Evolutionary conservation across 2,797 vertebrate species (phyloP), one percentile per base, ranked within the genome.

Genomic region (Buceros bicornis): DNA sequence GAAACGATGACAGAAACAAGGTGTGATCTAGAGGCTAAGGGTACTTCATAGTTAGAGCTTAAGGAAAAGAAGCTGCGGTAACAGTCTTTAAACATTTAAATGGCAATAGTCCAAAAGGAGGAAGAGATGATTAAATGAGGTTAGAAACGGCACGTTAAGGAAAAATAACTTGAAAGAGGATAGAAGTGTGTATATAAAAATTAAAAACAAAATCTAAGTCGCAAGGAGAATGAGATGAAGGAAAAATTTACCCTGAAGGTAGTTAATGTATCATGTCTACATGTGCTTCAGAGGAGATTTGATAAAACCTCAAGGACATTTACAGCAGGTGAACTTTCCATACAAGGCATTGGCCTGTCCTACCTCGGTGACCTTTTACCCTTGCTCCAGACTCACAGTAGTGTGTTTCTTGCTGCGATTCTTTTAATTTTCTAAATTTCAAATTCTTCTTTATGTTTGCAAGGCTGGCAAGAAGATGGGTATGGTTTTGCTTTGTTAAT

Each of bases 1-100:
- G 61, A 93, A 96, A 92, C 3, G 31, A 82, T 93, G 91, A 86
- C 87, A 96, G 89, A 94, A 96, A 73, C 62, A 95, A 96, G 42
- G 88, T 89, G 87, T 90, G 86, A 95, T 94, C 73, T 96, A 89
- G 51, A 91, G 60, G 80, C 88, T 91, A 81, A 76, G 40, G 42
- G 62, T 83, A 20, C 72, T 90, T 73, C 42, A 60, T 57, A 42
- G 56, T 45, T 93, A 89, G 48, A 96, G 60, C 53, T 90, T 73
- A 82, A 89, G 62, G 71, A 95, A 87, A 95, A 93, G 72, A 87
- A 93, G 51, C 37, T 90, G 35, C 29, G 90, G 60, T 79, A 90
- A 84, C 70, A 62, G 48, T 79, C 64, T 89, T 79, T 94, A 90
- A 93, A 89, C 74, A 57, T 87, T 84, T 47, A 91, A 90, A 92